Conservation (phyloP, 2,888 invertebrate species). For the Iselma pallidipennis region DNA sequence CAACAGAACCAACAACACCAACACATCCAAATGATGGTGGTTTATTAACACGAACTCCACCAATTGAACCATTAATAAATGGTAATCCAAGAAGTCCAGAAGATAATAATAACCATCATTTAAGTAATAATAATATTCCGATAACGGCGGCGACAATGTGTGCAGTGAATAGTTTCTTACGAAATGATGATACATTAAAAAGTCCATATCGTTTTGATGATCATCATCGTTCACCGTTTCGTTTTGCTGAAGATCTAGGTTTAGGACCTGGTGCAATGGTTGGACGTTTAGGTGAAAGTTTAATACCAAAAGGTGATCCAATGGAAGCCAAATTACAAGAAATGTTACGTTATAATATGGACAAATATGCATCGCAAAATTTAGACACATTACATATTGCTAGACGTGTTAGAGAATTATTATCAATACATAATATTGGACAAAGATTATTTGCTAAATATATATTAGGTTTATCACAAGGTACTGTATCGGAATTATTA, state of each 20-base stretch:
- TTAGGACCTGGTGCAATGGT: constrained; percentile 76
- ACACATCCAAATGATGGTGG: no score
- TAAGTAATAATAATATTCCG: constrained; percentile 58
- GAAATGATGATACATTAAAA: constrained; percentile 60
- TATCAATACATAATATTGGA: constrained; percentile 97
- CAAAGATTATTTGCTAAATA: constrained; percentile 98
- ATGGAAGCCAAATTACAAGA: constrained; percentile 93
- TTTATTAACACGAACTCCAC: constrained; percentile 35
- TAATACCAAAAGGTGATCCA: constrained; percentile 90
- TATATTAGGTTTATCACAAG: constrained; percentile 94
- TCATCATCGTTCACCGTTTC: constrained; percentile 72
- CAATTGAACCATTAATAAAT: constrained; percentile 46
- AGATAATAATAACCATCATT: constrained; percentile 58
- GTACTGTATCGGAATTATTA: constrained; percentile 96
- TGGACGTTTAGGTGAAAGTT: constrained; percentile 82
- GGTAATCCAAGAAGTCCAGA: constrained; percentile 58
- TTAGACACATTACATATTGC: constrained; percentile 95
- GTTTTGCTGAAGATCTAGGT: constrained; percentile 83
- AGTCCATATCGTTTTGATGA: constrained; percentile 82
- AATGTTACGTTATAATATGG: constrained; percentile 93
- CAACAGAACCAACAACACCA: neutral
- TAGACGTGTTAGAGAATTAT: constrained; percentile 86
- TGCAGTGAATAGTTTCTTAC: constrained; percentile 53
- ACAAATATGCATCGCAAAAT: constrained; percentile 91
- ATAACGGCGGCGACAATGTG: constrained; percentile 55